Conservation (phyloP, 2,888 invertebrate species). For the Leptinotarsa tumamoca region DNA sequence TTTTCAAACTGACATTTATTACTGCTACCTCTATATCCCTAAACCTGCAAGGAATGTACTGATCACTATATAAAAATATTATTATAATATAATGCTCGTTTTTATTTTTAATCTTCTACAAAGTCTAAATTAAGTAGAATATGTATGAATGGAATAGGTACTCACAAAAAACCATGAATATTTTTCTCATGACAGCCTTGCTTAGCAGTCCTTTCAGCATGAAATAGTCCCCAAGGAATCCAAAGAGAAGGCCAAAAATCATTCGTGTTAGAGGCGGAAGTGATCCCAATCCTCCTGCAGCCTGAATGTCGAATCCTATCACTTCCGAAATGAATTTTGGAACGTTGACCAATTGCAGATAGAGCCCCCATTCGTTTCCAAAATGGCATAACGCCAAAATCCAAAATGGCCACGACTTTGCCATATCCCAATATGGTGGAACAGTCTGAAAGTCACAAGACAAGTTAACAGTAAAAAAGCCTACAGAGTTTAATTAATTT, state of each 20-base stretch:
- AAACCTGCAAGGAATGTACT: too few species aligned
- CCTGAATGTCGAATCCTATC: conserved; percentile 49
- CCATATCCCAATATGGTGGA: conserved; percentile 49
- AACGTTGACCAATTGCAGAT: conserved; percentile 43
- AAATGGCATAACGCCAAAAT: conserved; percentile 46
- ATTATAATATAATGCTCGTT: too few species aligned
- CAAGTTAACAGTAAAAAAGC: too few species aligned
- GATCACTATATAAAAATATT: too few species aligned
- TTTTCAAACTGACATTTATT: too few species aligned
- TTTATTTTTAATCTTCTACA: too few species aligned
- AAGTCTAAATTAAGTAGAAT: neutral
- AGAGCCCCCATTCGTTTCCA: conserved; percentile 51
- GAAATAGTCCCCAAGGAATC: conserved; percentile 50
- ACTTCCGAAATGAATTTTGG: conserved; percentile 50
- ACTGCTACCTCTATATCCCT: too few species aligned
- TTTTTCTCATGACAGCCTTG: conserved; percentile 47
- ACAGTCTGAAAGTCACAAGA: conserved; percentile 34
- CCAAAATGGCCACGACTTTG: conserved; percentile 45
- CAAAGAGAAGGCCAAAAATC: conserved; percentile 50
- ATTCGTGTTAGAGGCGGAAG: conserved; percentile 53
- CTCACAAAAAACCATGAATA: conserved; percentile 54
- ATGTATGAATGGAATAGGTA: conserved; percentile 8
- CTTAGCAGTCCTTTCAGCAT: conserved; percentile 45
- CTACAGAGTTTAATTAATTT: too few species aligned
- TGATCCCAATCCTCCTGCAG: conserved; percentile 51